Evolutionary conservation across 1,140 invertebrate species (phyloP), one percentile per base, ranked within the genome.

Genomic region (Bombus difficillimus): DNA sequence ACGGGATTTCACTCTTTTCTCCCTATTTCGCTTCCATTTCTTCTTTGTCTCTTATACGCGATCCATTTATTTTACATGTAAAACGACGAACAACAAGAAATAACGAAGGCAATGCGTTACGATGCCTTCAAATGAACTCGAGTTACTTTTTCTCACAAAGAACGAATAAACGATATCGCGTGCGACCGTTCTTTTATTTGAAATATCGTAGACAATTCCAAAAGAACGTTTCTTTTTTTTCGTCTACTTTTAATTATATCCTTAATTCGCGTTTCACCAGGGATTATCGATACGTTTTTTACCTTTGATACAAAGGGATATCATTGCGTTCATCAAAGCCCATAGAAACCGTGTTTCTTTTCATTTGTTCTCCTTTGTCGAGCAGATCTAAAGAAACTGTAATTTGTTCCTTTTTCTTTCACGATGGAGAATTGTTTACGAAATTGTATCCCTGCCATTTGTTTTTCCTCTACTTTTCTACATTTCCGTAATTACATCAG

Each of bases 401-500:
- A 53, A 72, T 77, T 88, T 68, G 22, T 10, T 57, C 39, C 25
- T 69, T 59, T n/a, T 59, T 64, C 22, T 43, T 79, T 32, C 34
- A 2, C 22, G 9, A n/a, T 28, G 10, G 37, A 43, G 1, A 25
- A n/a, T 47, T 10, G 41, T 73, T 73, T 32, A 43, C 41, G 71
- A 73, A 73, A 73, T 22, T 47, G 41, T 13, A 72, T 43, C 15
- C 9, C 64, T 32, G 10, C 12, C 13, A 3, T 53, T 25, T 3
- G 15, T 10, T 25, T 0, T 32, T n/a, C 34, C 37, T 15, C 0
- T 85, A 78, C 72, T 18, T 25, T 89, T 80, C 34, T 39, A 87
- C 22, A 66, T 88, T 86, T 75, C 18, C 32, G 64, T 73, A 86
- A 89, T 88, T 74, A 78, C 68, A n/a, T 43, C 81, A 74, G 66